A percentile compares a stretch with the other conserved stretches of the same genome.
Evolutionary conservation across 2,113 vertebrate species (phyloP).

Genomic region (Platanista minor): DNA sequence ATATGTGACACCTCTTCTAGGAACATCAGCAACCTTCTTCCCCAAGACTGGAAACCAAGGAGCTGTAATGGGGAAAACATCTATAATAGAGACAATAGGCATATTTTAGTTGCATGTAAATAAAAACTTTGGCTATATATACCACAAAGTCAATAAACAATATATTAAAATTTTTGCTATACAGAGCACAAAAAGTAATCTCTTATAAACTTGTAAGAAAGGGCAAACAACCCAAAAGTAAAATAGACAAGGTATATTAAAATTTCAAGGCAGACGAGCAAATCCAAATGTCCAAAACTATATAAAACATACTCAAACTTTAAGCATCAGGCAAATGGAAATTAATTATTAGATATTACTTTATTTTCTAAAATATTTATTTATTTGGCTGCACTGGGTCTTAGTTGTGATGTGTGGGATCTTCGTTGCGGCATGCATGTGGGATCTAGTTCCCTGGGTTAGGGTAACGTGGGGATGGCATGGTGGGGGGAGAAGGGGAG

Average conservation of each 20-base stretch:
- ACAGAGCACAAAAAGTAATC: background rate
- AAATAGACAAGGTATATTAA: background rate
- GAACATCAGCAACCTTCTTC: background rate
- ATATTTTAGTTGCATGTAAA: constrained; percentile 15
- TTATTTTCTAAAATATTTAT: background rate
- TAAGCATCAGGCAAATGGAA: background rate
- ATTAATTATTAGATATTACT: background rate
- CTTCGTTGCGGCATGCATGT: no score
- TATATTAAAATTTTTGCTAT: background rate
- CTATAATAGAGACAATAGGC: background rate
- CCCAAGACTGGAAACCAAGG: background rate
- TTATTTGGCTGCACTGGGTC: no score
- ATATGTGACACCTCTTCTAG: background rate
- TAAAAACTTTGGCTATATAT: background rate
- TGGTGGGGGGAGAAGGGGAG: background rate
- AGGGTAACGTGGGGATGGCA: background rate
- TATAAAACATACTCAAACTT: background rate
- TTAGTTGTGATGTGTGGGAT: no score
- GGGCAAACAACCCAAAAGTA: background rate
- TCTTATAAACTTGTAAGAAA: background rate
- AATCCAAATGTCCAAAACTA: background rate
- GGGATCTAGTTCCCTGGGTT: background rate
- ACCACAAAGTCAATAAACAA: background rate
- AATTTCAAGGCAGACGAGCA: background rate
- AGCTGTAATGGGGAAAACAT: background rate